phyloP scores from a whole-genome alignment of 2,888 invertebrate genomes.

The Phragmatobia fuliginosa region DNA sequence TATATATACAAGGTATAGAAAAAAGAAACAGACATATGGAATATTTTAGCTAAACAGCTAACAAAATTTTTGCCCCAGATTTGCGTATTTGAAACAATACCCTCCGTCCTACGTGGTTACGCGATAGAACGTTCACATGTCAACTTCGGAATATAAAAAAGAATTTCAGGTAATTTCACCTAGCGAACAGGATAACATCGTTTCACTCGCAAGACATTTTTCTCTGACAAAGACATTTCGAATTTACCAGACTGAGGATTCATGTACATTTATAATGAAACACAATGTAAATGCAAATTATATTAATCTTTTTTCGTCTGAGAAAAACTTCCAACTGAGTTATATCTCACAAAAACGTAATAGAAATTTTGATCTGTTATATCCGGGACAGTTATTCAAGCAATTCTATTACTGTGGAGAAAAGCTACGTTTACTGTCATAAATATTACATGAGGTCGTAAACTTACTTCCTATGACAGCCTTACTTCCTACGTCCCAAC shows the following conservation, averaged over 20 bases:
- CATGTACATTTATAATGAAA: slow-evolving; percentile 11
- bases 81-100: neutral
- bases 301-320: neutral
- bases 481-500: too few relatives aligned
- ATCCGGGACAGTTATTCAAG: slow-evolving; percentile 8
- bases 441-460: slow-evolving; percentile 41
- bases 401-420: slow-evolving; percentile 11
- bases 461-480: slow-evolving; percentile 38
- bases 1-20: too few relatives aligned
- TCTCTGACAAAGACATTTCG: neutral
- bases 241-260: slow-evolving; percentile 1
- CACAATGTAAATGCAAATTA: slow-evolving; percentile 11
- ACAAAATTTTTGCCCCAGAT: neutral
- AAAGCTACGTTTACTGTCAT: slow-evolving; percentile 28
- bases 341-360: neutral
- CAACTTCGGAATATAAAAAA: neutral
- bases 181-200: neutral
- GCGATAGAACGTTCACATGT: neutral
- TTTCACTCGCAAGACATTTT: neutral
- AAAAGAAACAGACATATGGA: too few relatives aligned
- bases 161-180: neutral
- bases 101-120: neutral
- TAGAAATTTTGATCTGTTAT: slow-evolving; percentile 7
- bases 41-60: neutral
- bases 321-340: neutral